These are phyloP conservation scores for Thalpophila matura DNA, from an alignment of 2,888 invertebrate genomes.

Conservation along the genomic window DNA sequence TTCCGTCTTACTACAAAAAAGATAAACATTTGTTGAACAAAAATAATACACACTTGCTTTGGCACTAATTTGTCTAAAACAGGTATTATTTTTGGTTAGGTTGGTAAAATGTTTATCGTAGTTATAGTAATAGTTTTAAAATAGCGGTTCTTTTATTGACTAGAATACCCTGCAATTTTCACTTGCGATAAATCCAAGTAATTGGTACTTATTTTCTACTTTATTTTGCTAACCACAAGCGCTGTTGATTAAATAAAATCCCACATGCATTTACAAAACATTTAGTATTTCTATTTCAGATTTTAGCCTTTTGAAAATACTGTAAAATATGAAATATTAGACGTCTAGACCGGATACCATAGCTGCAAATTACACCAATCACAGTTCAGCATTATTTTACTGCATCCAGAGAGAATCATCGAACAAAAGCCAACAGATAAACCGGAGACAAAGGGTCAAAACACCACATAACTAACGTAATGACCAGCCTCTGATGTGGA, in stretches of 20 bases:
- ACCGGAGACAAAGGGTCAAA: slow-evolving; percentile 23
- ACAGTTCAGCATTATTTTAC: slow-evolving; percentile 4
- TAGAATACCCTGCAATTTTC: neutral
- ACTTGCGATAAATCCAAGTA: neutral
- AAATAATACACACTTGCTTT: no score
- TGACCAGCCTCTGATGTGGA: slow-evolving; percentile 42
- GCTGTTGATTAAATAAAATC: slow-evolving; percentile 7
- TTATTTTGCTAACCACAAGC: neutral
- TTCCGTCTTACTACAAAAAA: no score
- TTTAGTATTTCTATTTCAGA: neutral
- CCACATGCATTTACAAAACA: neutral
- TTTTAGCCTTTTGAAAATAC: neutral
- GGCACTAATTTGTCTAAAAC: no score
- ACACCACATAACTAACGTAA: slow-evolving; percentile 47
- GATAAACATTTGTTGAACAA: no score
- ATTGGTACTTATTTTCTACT: neutral
- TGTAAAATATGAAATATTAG: slow-evolving; percentile 8
- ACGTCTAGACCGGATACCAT: slow-evolving; percentile 17
- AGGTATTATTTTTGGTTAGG: no score
- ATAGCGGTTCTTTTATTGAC: no score
- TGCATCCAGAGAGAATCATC: slow-evolving; percentile 7
- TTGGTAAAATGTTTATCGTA: no score
- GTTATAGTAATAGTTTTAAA: no score
- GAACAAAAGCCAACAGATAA: slow-evolving; percentile 20
- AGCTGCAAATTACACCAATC: slow-evolving; percentile 10